These are phyloP conservation scores for Epizoanthus illoricatus DNA, from an alignment of 92 coral and sea anemone genomes.

Conservation along the genomic window DNA sequence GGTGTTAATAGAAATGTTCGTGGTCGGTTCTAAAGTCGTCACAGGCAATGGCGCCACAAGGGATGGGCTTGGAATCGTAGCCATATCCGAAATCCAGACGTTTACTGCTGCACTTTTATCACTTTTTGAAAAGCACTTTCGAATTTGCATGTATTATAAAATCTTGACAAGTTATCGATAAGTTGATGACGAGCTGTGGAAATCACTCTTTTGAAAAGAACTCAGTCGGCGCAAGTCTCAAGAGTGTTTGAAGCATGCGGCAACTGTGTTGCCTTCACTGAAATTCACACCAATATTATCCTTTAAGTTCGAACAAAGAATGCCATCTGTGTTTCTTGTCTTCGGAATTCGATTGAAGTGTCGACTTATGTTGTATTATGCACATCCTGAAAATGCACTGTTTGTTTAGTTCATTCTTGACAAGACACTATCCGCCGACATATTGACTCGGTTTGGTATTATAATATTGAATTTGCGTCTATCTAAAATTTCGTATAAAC, in stretches of 20 bases:
- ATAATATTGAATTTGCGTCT: constrained; percentile 1
- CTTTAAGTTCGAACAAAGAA: no score
- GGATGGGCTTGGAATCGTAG: neutral
- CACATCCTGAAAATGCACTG: constrained; percentile 5
- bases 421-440: neutral
- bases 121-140: neutral
- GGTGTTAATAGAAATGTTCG: neutral
- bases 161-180: neutral
- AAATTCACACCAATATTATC: no score
- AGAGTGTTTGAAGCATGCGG: no score
- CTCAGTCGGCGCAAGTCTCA: no score
- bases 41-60: neutral
- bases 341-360: constrained; percentile 15
- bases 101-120: neutral
- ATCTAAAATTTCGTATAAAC: constrained; percentile 9
- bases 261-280: no score
- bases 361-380: neutral
- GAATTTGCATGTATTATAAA: constrained; percentile 17
- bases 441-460: constrained; percentile 20
- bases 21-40: neutral
- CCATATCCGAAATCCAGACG: neutral
- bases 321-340: neutral
- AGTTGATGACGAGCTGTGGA: no score
- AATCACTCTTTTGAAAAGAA: no score
- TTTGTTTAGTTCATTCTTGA: constrained; percentile 31